Evolutionary conservation across 2,113 vertebrate species (phyloP), one percentile per base, ranked within the genome.

Genomic region (Ursus arctos): DNA sequence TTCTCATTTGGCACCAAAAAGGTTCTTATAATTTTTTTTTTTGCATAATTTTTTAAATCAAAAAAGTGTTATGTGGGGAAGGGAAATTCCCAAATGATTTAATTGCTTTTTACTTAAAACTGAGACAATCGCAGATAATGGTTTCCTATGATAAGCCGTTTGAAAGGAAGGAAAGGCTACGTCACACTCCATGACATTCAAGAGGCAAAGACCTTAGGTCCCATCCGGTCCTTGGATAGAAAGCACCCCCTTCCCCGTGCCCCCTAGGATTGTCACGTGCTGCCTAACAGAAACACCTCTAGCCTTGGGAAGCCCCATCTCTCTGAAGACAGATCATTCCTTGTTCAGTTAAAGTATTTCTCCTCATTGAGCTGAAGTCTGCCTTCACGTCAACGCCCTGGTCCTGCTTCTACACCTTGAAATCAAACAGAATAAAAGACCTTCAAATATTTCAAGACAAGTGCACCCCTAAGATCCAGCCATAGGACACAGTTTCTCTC

Each of bases 41-140:
- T 53, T 16, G 63, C 63, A 67, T 67, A 33, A 67, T 33, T 69
- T 69, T 69, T 69, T 69, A 4, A 69, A 69, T 69, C 33, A 69
- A 57, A 84, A 85, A 90, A 57, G 47, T 76, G 31, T 33, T 79
- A 2, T 4, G 7, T 51, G 3, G 15, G 7, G 65, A 94, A 12
- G 88, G 59, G 94, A 67, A 94, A 91, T 84, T 84, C 94, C 85
- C 74, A 15, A 85, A 43, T 14, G 53, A 81, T 53, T 40, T 53
- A 36, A n/a, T 19, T 82, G 19, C 7, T 84, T 71, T 95, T 87
- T 67, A 77, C 72, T 15, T 55, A 76, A 88, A 91, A 92, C n/a
- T 26, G 28, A 97, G 88, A 67, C 31, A 55, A 19, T 63, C 81
- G 15, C 49, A 88, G 83, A 33, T 49, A 90, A 57, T 8, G 28